Conservation (phyloP, 2,888 invertebrate genomes). For the Dysmachus trigonus region DNA sequence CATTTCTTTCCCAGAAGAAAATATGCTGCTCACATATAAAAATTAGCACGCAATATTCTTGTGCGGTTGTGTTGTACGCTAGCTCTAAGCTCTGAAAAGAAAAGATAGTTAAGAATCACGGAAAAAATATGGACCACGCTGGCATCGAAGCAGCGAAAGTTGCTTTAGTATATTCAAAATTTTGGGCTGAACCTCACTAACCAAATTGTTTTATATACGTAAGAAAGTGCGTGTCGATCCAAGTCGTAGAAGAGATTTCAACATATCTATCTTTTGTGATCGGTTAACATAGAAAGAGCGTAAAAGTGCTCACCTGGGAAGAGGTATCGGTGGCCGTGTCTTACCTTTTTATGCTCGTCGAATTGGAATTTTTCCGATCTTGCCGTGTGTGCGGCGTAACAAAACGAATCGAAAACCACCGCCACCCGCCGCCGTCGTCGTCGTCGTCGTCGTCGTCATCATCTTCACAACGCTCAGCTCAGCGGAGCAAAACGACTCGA, state of each 20-base stretch:
- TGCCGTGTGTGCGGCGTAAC: background rate
- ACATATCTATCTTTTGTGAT: background rate
- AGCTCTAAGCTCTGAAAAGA: background rate
- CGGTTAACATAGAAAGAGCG: background rate
- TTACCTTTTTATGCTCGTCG: background rate
- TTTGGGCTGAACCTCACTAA: background rate
- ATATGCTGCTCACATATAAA: background rate
- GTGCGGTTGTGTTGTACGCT: background rate
- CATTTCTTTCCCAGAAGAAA: background rate
- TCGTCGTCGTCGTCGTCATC: background rate
- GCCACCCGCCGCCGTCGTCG: background rate
- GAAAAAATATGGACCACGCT: background rate
- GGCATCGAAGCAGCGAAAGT: background rate
- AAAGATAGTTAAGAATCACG: background rate
- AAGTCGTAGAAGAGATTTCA: background rate
- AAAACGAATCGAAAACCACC: background rate
- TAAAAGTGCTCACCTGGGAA: background rate
- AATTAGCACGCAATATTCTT: background rate
- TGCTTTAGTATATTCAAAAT: background rate
- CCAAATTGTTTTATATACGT: background rate
- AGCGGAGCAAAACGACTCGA: background rate
- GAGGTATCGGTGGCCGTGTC: background rate
- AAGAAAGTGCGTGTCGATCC: background rate
- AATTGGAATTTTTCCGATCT: constrained; percentile 14
- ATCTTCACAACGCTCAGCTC: background rate